Evolutionary conservation across 2,113 vertebrate genomes (phyloP).

Genomic region (Corydoras maculifer): DNA sequence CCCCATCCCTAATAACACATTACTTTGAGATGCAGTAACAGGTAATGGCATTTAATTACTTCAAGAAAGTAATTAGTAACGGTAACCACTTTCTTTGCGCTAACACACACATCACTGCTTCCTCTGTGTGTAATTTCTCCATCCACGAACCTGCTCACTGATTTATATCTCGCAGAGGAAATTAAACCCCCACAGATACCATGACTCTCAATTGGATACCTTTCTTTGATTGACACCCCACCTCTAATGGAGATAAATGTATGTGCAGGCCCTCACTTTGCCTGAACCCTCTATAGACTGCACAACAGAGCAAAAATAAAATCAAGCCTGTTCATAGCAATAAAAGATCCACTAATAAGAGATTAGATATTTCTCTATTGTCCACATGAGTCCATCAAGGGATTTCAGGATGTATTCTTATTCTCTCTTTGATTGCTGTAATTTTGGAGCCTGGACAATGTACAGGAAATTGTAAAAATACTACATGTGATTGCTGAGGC

Average conservation of each 20-base stretch:
- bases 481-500: slow-evolving; percentile 52
- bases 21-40: no score
- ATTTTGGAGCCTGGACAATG: no score
- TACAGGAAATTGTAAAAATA: slow-evolving; percentile 48
- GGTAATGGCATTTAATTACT: no score
- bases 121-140: slow-evolving; percentile 14
- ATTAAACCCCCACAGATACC: neutral
- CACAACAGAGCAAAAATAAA: slow-evolving; percentile 24
- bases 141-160: slow-evolving; percentile 3
- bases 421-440: no score
- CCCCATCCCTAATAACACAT: no score
- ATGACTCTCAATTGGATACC: slow-evolving; percentile 18
- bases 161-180: slow-evolving; percentile 19
- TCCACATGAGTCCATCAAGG: no score
- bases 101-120: neutral
- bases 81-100: neutral
- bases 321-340: no score
- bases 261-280: slow-evolving; percentile 48
- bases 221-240: slow-evolving; percentile 45
- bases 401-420: no score
- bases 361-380: no score
- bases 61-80: no score
- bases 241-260: slow-evolving; percentile 63
- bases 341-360: no score
- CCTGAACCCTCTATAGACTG: slow-evolving; percentile 57